phyloP scores from a whole-genome alignment of 2,888 invertebrate species.

The Andrena bucephala region DNA sequence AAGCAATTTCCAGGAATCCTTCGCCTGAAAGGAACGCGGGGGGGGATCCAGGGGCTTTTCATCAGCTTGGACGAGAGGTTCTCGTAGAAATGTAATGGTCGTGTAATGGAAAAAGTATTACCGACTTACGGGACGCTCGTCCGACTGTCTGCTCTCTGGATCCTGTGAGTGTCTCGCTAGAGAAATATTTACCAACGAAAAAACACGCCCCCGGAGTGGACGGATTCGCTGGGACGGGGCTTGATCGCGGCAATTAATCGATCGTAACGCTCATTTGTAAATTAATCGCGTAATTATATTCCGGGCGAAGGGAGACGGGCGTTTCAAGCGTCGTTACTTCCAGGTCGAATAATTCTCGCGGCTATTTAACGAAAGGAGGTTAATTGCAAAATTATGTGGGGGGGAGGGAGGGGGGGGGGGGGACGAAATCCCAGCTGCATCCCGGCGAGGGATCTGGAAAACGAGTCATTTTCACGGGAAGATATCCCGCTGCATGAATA shows the following conservation, averaged over 20 bases:
- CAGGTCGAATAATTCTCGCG: constrained; percentile 5
- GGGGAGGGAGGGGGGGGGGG: neutral
- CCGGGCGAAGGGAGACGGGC: neutral
- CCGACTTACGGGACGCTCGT: neutral
- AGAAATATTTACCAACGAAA: neutral
- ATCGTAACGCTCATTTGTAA: neutral
- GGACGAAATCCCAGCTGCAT: neutral
- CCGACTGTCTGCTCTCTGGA: neutral
- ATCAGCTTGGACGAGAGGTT: neutral
- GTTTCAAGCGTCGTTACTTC: constrained; percentile 29
- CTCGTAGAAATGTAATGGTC: neutral
- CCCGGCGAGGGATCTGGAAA: neutral
- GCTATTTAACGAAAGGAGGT: constrained; percentile 48
- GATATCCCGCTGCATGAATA: neutral
- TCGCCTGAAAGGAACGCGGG: neutral
- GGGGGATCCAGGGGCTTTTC: neutral
- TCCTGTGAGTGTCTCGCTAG: neutral
- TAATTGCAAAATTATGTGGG: constrained; percentile 60
- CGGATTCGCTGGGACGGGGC: neutral
- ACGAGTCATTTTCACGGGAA: neutral
- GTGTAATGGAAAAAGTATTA: constrained; percentile 17
- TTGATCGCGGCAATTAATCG: constrained; percentile 17
- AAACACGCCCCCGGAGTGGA: neutral
- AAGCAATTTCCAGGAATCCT: constrained; percentile 25
- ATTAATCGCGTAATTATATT: constrained; percentile 18